phyloP scores from a whole-genome alignment of 2,797 vertebrate species.

The Cyclopterus lumpus region DNA sequence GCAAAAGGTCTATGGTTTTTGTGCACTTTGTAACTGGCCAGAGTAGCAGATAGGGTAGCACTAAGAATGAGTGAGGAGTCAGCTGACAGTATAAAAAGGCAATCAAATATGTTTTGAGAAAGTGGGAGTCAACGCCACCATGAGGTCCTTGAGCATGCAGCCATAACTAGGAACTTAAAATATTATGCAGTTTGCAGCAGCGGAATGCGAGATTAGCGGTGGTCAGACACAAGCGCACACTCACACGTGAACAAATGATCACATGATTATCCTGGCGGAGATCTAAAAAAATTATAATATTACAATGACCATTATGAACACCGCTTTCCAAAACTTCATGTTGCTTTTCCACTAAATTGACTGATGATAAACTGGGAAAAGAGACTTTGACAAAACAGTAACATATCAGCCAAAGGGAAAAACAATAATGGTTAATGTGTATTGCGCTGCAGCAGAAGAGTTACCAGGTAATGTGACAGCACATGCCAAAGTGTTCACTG shows the following conservation, averaged over 20 bases:
- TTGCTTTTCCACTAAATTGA: not conserved
- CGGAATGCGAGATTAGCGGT: not conserved
- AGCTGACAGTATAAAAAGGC: not conserved
- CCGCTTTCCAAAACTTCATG: not conserved
- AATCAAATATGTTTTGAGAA: too few relatives aligned
- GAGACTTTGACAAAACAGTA: constrained; percentile 8
- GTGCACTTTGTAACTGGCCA: too few relatives aligned
- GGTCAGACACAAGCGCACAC: not conserved
- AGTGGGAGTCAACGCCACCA: too few relatives aligned
- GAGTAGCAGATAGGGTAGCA: too few relatives aligned
- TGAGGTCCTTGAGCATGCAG: not conserved
- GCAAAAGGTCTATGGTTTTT: not conserved
- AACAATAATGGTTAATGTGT: constrained; percentile 26
- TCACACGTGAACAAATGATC: not conserved
- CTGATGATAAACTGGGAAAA: not conserved
- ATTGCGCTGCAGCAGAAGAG: not conserved
- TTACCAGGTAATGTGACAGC: not conserved
- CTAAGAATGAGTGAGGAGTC: not conserved
- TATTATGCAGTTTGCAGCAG: not conserved
- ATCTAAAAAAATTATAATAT: not conserved
- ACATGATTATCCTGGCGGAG: not conserved
- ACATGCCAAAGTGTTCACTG: not conserved
- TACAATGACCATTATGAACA: constrained; percentile 19
- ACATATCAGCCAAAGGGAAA: not conserved
- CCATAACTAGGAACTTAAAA: not conserved